Conservation (phyloP, 2,888 invertebrate genomes). For the Drosophila anomelani region DNA sequence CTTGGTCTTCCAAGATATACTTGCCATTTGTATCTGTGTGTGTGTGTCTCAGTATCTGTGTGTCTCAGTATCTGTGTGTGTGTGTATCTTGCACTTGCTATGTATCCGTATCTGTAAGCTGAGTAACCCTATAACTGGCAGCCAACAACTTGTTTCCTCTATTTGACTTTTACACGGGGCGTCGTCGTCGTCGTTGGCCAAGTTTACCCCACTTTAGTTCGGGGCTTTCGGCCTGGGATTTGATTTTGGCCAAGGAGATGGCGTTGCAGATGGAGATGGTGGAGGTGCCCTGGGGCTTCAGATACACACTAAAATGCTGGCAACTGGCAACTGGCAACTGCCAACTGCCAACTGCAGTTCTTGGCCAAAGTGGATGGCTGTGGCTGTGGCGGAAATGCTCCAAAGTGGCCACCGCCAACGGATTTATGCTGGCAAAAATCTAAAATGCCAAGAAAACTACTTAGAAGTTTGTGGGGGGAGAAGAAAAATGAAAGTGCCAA, state of each 20-base stretch:
- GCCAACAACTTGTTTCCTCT: conserved; percentile 78
- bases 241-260: conserved; percentile 43
- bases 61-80: too few species aligned
- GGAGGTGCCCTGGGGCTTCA: conserved; percentile 54
- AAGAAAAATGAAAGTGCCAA: conserved; percentile 9
- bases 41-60: conserved; percentile 1
- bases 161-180: conserved; percentile 67
- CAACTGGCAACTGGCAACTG: conserved; percentile 31
- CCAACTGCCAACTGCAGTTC: conserved; percentile 41
- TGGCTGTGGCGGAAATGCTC: conserved; percentile 35
- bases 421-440: conserved; percentile 58
- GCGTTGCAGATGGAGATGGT: conserved; percentile 32
- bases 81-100: conserved; percentile 49
- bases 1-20: conserved; percentile 33
- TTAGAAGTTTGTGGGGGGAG: not conserved
- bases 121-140: conserved; percentile 58
- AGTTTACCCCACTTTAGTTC: conserved; percentile 47
- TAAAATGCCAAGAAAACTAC: conserved; percentile 3
- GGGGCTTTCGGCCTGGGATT: conserved; percentile 59
- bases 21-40: conserved; percentile 4
- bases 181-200: conserved; percentile 41
- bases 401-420: conserved; percentile 65
- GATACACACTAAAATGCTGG: conserved; percentile 46
- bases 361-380: conserved; percentile 37
- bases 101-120: conserved; percentile 30